Conservation (phyloP, 2,113 vertebrate genomes). For the Dendropsophus ebraccatus region DNA sequence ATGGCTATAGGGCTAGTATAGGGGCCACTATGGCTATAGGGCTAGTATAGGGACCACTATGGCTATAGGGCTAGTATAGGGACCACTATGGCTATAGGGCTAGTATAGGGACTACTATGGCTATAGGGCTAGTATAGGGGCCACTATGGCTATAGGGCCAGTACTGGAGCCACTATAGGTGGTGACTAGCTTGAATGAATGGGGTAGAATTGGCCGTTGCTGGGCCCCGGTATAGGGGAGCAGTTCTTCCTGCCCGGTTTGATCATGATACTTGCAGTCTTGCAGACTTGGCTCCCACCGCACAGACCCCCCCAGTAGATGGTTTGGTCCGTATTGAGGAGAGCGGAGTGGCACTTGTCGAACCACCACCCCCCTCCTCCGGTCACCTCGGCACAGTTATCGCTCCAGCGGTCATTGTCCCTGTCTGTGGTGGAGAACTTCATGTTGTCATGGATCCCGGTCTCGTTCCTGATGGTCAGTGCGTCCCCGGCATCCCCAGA, state of each 20-base stretch:
- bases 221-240: not conserved
- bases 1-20: too few species aligned
- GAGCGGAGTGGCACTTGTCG: constrained; percentile 47
- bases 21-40: too few species aligned
- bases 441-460: constrained; percentile 6
- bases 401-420: constrained; percentile 30
- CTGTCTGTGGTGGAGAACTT: constrained; percentile 50
- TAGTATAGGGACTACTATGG: too few species aligned
- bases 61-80: too few species aligned
- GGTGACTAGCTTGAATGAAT: not conserved
- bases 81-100: too few species aligned
- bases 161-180: not conserved
- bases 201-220: not conserved
- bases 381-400: not conserved
- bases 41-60: too few species aligned
- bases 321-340: constrained; percentile 34
- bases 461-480: constrained; percentile 29
- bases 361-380: constrained; percentile 58
- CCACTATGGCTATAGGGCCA: too few species aligned
- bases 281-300: not conserved
- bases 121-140: too few species aligned
- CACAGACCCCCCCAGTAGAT: constrained; percentile 60
- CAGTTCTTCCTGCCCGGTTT: constrained; percentile 58
- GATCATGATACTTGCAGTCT: constrained; percentile 34
- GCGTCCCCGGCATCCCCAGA: constrained; percentile 2